A percentile compares a stretch with the other conserved stretches of the same genome.
Evolutionary conservation across 2,888 invertebrate genomes (phyloP).

Genomic region (Metalampra italica): DNA sequence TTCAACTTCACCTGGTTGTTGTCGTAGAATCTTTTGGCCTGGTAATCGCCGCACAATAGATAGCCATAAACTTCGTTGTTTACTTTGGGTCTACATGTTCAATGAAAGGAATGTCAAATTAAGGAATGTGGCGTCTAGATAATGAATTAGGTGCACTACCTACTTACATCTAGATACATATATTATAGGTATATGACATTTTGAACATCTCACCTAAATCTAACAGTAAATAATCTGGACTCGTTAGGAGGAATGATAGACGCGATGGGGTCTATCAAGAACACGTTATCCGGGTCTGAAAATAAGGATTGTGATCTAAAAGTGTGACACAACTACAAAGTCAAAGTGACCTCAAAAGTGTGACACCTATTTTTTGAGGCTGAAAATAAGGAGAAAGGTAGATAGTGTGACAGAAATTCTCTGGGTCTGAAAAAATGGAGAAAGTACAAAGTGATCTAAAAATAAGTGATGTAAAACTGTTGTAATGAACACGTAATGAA

Average conservation of each 20-base stretch:
- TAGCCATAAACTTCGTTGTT: constrained; percentile 58
- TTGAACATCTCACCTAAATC: constrained; percentile 50
- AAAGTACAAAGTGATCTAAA: too few species aligned
- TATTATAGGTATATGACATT: too few species aligned
- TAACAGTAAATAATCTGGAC: constrained; percentile 60
- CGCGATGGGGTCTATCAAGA: constrained; percentile 59
- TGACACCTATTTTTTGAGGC: too few species aligned
- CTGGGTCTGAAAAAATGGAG: constrained; percentile 54
- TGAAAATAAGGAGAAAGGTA: constrained; percentile 39
- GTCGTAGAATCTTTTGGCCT: constrained; percentile 35
- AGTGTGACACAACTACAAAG: too few species aligned
- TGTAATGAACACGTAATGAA: too few species aligned
- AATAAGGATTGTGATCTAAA: too few species aligned
- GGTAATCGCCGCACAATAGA: constrained; percentile 62
- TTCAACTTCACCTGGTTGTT: constrained; percentile 36
- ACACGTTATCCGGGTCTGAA: constrained; percentile 64
- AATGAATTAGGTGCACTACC: too few species aligned
- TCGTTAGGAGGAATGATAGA: constrained; percentile 58
- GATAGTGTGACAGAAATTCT: too few species aligned
- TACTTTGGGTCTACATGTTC: constrained; percentile 47
- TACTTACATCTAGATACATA: too few species aligned
- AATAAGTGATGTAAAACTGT: neutral
- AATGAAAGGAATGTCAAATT: neutral
- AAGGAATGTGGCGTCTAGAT: neutral
- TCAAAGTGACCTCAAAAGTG: too few species aligned